Evolutionary conservation across 1,140 invertebrate genomes (phyloP), one percentile per base, ranked within the genome.

Genomic region (Nephotettix cincticeps): DNA sequence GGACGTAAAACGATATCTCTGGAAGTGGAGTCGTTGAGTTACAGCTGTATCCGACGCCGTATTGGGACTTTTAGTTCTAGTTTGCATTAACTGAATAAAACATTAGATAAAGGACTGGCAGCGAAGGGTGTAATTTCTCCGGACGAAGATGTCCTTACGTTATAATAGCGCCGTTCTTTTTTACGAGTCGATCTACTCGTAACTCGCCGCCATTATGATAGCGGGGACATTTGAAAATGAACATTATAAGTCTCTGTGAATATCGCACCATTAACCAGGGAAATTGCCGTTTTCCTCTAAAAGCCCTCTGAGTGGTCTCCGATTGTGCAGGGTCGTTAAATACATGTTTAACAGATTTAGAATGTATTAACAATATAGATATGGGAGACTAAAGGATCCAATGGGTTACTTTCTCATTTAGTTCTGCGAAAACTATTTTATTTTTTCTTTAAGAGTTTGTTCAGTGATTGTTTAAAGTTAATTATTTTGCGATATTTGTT

Each of bases 1-100:
- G n/a, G n/a, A n/a, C n/a, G n/a, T n/a, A n/a, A n/a, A n/a, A n/a
- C n/a, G n/a, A n/a, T n/a, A n/a, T n/a, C n/a, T n/a, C n/a, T n/a
- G 32, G 32, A 36, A 36, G 32, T 36, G 32, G 32, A 4, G 4
- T 4, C 4, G 32, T 36, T 36, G 32, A 36, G 32, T 36, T 36
- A 36, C 4, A 36, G 32, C 32, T 36, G 32, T 36, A 36, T 36
- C 32, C 4, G 32, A 36, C 6, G 47, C 47, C 21, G 21, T 17
- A 17, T 51, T 51, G 14, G 14, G 21, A 51, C 47, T 51, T 51
- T 51, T 51, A 51, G 47, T 51, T 21, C 47, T 51, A 51, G 14
- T 51, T 51, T 51, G 47, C 47, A 51, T 51, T 51, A 11, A 51
- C 47, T 51, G 47, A 51, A 51, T 51, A 51, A 51, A 51, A 51